phyloP scores from a whole-genome alignment of 2,888 invertebrate genomes.

The Agrochola lychnidis region DNA sequence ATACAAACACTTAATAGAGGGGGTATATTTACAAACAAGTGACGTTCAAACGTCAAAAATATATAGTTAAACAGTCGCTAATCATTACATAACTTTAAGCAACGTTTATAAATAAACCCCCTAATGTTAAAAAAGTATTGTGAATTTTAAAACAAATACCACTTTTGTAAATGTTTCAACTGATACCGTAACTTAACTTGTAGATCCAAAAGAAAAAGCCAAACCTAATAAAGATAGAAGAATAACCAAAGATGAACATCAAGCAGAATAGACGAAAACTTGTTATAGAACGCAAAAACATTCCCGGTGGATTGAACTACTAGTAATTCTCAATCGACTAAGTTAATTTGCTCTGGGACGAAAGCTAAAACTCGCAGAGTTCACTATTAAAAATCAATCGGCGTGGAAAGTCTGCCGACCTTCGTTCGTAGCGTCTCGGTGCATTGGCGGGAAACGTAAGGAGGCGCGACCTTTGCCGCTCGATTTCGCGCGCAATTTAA shows the following conservation, averaged over 20 bases:
- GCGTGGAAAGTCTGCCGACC: slow-evolving; percentile 85
- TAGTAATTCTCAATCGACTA: slow-evolving; percentile 78
- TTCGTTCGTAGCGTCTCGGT: slow-evolving; percentile 84
- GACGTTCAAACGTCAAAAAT: too few species aligned
- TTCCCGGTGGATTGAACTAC: slow-evolving; percentile 65
- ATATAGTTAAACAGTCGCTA: too few species aligned
- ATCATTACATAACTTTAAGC: too few species aligned
- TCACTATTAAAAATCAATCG: slow-evolving; percentile 89
- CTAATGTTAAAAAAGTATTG: too few species aligned
- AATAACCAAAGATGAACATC: neutral
- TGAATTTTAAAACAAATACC: too few species aligned
- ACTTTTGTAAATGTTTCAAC: too few species aligned
- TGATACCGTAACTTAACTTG: neutral
- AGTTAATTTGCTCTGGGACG: slow-evolving; percentile 85
- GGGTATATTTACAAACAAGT: too few species aligned
- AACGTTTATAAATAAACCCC: too few species aligned
- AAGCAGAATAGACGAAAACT: neutral
- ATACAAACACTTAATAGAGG: neutral
- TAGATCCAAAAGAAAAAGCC: neutral
- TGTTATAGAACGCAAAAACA: slow-evolving; percentile 5
- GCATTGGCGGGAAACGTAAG: slow-evolving; percentile 87
- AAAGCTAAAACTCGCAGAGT: slow-evolving; percentile 84
- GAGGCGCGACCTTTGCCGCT: slow-evolving; percentile 87
- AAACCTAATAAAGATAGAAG: neutral
- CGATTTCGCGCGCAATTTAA: slow-evolving; percentile 90